Percentiles rank a stretch among this genome's conserved stretches.
Conservation (phyloP, 2,888 invertebrate species). For the Spodoptera exigua region DNA sequence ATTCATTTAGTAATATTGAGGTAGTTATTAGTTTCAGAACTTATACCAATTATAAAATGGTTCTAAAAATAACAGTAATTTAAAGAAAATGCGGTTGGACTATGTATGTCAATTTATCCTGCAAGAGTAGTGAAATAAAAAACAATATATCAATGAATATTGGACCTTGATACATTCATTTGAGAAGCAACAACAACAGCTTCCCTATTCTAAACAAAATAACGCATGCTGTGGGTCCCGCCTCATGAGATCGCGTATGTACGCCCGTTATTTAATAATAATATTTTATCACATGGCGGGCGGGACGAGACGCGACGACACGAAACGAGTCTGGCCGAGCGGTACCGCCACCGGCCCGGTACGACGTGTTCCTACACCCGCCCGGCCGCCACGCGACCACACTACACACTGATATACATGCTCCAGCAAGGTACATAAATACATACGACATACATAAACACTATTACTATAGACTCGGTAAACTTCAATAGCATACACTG, state of each 20-base stretch:
- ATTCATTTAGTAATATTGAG: slow-evolving; percentile 89
- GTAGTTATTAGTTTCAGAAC: slow-evolving; percentile 89
- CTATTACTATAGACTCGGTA: slow-evolving; percentile 74
- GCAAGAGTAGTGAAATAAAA: slow-evolving; percentile 70
- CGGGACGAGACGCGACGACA: slow-evolving; percentile 57
- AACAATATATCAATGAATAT: slow-evolving; percentile 73
- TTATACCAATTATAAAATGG: slow-evolving; percentile 88
- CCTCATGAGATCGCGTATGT: slow-evolving; percentile 57
- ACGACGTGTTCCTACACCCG: slow-evolving; percentile 40
- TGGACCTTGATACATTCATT: slow-evolving; percentile 73
- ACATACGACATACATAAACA: slow-evolving; percentile 72
- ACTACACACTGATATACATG: slow-evolving; percentile 57
- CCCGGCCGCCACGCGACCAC: slow-evolving; percentile 56
- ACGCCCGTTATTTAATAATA: slow-evolving; percentile 52
- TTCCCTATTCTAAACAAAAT: slow-evolving; percentile 66
- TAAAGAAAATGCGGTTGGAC: slow-evolving; percentile 75
- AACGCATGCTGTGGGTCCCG: slow-evolving; percentile 53
- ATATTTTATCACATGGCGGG: slow-evolving; percentile 54
- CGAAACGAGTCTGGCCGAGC: slow-evolving; percentile 45
- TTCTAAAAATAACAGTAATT: slow-evolving; percentile 85
- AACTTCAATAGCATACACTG: slow-evolving; percentile 72
- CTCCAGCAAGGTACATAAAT: slow-evolving; percentile 65
- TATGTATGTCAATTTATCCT: slow-evolving; percentile 69
- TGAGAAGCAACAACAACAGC: slow-evolving; percentile 81
- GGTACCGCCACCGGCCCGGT: slow-evolving; percentile 30